A percentile compares a stretch with the other conserved stretches of the same genome.
These are phyloP conservation scores for Spilarctia lutea DNA, from an alignment of 2,888 invertebrate species.

Conservation along the genomic window DNA sequence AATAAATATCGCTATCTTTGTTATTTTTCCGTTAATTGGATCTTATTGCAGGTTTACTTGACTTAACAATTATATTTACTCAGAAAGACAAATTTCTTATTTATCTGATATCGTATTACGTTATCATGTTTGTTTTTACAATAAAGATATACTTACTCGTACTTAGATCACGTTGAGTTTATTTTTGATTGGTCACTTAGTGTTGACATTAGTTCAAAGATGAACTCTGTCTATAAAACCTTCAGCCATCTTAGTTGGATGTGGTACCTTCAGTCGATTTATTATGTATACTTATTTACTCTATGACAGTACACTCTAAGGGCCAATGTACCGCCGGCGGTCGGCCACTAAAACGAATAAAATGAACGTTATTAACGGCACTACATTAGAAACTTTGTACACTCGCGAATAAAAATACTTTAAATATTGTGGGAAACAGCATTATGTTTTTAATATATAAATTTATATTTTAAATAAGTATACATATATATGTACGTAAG, in stretches of 20 bases:
- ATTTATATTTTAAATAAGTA: slow-evolving; percentile 16
- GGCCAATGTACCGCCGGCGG: slow-evolving; percentile 63
- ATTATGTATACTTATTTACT: slow-evolving; percentile 30
- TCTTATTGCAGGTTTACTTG: no score
- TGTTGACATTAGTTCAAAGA: neutral
- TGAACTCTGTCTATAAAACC: neutral
- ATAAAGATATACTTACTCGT: neutral
- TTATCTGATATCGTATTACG: no score
- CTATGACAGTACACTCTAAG: slow-evolving; percentile 48
- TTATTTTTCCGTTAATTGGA: no score
- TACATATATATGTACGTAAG: neutral
- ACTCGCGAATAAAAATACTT: slow-evolving; percentile 35
- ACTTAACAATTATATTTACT: no score
- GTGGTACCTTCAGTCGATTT: neutral
- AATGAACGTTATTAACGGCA: slow-evolving; percentile 68
- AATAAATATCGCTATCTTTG: no score
- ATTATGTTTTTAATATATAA: slow-evolving; percentile 17
- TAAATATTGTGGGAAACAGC: slow-evolving; percentile 30
- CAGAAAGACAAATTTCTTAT: no score
- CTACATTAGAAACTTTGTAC: slow-evolving; percentile 61
- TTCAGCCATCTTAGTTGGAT: neutral
- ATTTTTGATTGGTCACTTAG: neutral
- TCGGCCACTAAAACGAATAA: slow-evolving; percentile 70
- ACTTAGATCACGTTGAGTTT: neutral
- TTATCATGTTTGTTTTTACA: no score